These are phyloP conservation scores for Mnemiopsis leidyi DNA, from an alignment of 37 sponge, comb jelly and placozoan species.

Conservation along the genomic window DNA sequence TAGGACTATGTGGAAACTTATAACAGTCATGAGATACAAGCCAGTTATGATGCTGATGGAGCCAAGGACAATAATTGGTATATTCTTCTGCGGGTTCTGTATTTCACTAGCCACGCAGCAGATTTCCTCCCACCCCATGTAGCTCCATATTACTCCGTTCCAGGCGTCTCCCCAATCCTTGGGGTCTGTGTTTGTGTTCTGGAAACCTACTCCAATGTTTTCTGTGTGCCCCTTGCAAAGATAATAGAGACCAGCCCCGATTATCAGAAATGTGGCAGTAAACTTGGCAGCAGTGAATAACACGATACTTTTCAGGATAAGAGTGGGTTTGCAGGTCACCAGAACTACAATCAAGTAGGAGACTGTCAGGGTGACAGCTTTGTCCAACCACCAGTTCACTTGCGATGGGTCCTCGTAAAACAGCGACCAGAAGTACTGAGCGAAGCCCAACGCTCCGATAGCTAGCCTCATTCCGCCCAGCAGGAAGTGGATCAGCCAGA, in stretches of 20 bases:
- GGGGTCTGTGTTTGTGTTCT: not conserved
- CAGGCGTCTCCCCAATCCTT: not conserved
- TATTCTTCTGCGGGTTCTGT: slow-evolving; percentile 16
- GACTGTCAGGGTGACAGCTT: not conserved
- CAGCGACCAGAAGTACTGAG: slow-evolving; percentile 16
- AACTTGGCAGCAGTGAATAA: slow-evolving; percentile 1
- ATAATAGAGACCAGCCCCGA: not conserved
- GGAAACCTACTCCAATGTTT: slow-evolving; percentile 10
- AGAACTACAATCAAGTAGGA: not conserved
- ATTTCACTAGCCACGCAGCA: not conserved
- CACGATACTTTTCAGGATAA: not conserved
- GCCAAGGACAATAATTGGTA: not conserved
- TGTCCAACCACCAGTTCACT: slow-evolving; percentile 13
- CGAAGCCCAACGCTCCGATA: not conserved
- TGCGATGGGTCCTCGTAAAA: not conserved
- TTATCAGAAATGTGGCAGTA: not conserved
- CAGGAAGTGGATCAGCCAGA: slow-evolving; percentile 24
- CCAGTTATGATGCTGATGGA: not conserved
- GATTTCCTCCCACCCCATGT: not conserved
- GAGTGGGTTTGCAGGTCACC: not conserved
- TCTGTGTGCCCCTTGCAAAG: not conserved
- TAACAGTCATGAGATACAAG: not conserved
- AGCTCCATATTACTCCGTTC: slow-evolving; percentile 3
- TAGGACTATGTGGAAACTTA: not conserved
- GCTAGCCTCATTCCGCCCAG: slow-evolving; percentile 20